Conservation (phyloP, 2,113 vertebrate genomes). For the human region DNA sequence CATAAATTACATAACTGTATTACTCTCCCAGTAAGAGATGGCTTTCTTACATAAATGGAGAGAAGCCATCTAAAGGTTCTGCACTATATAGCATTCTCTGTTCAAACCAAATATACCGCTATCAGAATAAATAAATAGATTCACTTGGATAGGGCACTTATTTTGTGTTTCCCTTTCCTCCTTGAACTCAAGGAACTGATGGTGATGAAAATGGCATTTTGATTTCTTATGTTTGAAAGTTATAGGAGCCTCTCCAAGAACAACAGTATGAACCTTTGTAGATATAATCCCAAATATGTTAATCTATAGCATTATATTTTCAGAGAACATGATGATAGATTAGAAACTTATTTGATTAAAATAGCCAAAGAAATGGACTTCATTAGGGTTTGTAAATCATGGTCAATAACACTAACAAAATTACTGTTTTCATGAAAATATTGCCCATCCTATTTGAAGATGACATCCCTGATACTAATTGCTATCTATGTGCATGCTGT, state of each 20-base stretch:
- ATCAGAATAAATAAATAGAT: background rate
- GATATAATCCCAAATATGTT: slow-evolving; percentile 30
- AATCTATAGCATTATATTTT: background rate
- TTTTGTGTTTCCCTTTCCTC: slow-evolving; percentile 22
- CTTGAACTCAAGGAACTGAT: slow-evolving; percentile 6
- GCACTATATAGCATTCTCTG: background rate
- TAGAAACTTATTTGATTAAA: background rate
- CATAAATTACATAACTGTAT: background rate
- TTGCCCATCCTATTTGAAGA: slow-evolving; percentile 12
- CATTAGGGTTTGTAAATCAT: background rate
- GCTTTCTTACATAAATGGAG: background rate
- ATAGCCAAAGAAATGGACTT: slow-evolving; percentile 5
- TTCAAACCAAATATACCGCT: background rate
- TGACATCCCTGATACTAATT: background rate
- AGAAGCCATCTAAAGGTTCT: background rate
- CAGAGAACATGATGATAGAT: background rate
- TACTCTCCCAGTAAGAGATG: background rate
- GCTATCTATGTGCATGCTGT: background rate
- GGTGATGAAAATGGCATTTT: slow-evolving; percentile 16
- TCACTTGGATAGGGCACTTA: background rate
- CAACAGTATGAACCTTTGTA: background rate
- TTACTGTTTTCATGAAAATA: slow-evolving; percentile 31
- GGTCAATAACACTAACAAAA: background rate
- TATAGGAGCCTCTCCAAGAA: background rate
- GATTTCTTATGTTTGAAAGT: background rate